A percentile compares a stretch with the other conserved stretches of the same genome.
Evolutionary conservation across 1,140 invertebrate genomes (phyloP).

Genomic region (Cotesia typhae): DNA sequence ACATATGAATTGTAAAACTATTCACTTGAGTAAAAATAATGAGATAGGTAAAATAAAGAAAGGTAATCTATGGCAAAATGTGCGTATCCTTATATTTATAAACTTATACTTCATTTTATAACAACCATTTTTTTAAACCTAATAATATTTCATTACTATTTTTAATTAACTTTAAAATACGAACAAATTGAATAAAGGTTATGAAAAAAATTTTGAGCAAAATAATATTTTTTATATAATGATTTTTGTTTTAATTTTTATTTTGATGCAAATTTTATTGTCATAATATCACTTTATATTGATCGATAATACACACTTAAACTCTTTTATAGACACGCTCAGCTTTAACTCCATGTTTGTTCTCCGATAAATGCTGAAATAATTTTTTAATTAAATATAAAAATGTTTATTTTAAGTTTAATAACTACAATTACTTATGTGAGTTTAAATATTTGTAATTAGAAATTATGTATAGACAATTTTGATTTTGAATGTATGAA

Average conservation of each 20-base stretch:
- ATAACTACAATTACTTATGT: no score
- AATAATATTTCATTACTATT: background rate
- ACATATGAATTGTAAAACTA: slow-evolving; percentile 23
- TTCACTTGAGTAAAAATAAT: slow-evolving; percentile 38
- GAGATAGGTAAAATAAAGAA: slow-evolving; percentile 4
- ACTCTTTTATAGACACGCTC: slow-evolving; percentile 55
- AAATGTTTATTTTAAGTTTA: no score
- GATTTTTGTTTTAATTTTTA: background rate
- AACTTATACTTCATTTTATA: no score
- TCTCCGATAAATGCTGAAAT: slow-evolving; percentile 52
- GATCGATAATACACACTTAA: slow-evolving; percentile 41
- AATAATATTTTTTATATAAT: no score
- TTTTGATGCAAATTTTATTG: slow-evolving; percentile 2
- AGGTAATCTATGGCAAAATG: no score
- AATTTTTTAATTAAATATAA: slow-evolving; percentile 20
- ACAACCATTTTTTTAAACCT: no score
- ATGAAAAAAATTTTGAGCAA: slow-evolving; percentile 3
- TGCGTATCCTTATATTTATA: no score
- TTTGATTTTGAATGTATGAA: background rate
- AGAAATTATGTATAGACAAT: slow-evolving; percentile 7
- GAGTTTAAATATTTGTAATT: slow-evolving; percentile 7
- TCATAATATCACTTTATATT: slow-evolving; percentile 33
- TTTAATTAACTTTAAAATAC: background rate
- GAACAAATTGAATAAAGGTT: slow-evolving; percentile 3
- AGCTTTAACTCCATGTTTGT: slow-evolving; percentile 48